Evolutionary conservation across 2,113 vertebrate species (phyloP), one percentile per base, ranked within the genome.

Genomic region (Atlantisia rogersi): DNA sequence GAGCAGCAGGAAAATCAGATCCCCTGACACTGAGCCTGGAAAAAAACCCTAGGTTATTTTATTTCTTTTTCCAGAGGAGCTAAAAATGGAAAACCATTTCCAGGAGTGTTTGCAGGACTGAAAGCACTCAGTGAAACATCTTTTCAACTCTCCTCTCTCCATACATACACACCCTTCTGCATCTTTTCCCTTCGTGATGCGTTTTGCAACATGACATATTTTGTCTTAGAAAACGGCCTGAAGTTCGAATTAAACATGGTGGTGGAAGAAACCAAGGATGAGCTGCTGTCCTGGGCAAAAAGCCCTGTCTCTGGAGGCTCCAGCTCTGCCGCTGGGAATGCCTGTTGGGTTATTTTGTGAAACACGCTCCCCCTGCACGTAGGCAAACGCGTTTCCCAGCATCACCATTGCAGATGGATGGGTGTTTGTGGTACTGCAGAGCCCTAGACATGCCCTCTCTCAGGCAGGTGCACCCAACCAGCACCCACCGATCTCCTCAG

Each of bases 91-190:
- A 90, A 80, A 58, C 46, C 4, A 17, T 58, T 63, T 55, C n/a
- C 48, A 64, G 80, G 58, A 86, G 32, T n/a, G 5, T 70, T 88
- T 14, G 28, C 21, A 20, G 13, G 52, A 26, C 10, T 24, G 58
- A 56, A 76, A 78, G 73, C 15, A 25, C 5, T 14, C 60, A 2
- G 17, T 4, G 17, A 53, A 56, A 74, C 35, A 73, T 28, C 16
- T 9, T 16, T 42, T 44, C 22, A 35, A 5, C 70, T 58, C 39
- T 31, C 24, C 56, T 35, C 44, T 44, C 14, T 60, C 18, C 22
- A 5, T 7, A 60, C 29, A 14, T 6, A 19, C 0, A 1, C 4
- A 14, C 1, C n/a, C 10, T 52, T 42, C 9, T 10, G 1, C 58
- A 2, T 12, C 24, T 53, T 71, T 29, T 24, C 40, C 56, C 28